Conservation (phyloP, 2,113 vertebrate species). For the Oreochromis niloticus region DNA sequence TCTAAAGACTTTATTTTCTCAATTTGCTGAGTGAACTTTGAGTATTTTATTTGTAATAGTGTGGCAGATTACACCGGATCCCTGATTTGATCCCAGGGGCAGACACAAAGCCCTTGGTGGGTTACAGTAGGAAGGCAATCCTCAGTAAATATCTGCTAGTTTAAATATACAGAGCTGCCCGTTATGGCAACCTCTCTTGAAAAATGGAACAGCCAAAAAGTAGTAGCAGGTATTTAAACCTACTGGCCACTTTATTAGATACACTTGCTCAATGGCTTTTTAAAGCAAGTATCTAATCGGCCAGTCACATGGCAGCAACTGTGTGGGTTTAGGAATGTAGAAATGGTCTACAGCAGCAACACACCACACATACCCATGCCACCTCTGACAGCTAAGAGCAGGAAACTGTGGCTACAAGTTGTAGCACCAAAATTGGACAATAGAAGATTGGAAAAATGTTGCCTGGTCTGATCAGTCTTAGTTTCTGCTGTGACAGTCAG, state of each 20-base stretch:
- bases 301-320: background rate
- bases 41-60: background rate
- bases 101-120: background rate
- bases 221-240: background rate
- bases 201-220: background rate
- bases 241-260: background rate
- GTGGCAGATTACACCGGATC: rapidly evolving
- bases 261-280: background rate
- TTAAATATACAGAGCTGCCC: background rate
- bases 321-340: background rate
- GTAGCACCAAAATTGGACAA: background rate
- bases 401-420: background rate
- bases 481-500: background rate
- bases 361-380: rapidly evolving
- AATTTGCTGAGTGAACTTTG: background rate
- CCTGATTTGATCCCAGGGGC: background rate
- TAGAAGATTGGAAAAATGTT: background rate
- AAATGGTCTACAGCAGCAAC: background rate
- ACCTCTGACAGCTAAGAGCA: background rate
- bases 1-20: background rate
- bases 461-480: background rate
- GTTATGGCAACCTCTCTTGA: background rate
- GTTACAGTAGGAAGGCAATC: background rate
- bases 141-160: rapidly evolving
- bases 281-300: background rate